Evolutionary conservation across 2,113 vertebrate species (phyloP).

Genomic region (Acrocephalus kingi): DNA sequence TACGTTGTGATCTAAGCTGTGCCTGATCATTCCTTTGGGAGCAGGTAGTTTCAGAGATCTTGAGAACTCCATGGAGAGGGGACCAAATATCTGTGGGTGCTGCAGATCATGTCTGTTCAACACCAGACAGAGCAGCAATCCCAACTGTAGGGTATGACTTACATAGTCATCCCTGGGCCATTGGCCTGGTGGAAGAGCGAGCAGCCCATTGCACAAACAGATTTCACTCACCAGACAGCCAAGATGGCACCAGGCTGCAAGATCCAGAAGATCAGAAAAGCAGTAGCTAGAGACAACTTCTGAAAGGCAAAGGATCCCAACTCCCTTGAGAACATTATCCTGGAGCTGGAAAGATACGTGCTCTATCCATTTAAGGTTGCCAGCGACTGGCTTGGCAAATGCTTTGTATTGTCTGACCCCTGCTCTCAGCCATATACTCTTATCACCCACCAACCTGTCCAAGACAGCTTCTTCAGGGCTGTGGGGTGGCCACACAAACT

Average conservation of each 20-base stretch:
- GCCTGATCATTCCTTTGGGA: not conserved
- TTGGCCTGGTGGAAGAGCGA: not conserved
- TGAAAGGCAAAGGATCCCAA: not conserved
- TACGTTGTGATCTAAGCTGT: not conserved
- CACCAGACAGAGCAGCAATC: accelerated
- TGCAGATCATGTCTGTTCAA: not conserved
- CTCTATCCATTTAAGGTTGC: not conserved
- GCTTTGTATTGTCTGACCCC: not conserved
- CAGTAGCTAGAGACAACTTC: not conserved
- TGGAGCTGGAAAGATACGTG: not conserved
- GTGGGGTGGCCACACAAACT: not conserved
- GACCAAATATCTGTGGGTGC: not conserved
- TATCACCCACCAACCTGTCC: not conserved
- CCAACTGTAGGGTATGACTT: not conserved
- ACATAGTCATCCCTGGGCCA: not conserved
- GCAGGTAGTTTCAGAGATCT: not conserved
- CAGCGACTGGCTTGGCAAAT: not conserved
- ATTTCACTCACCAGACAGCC: not conserved
- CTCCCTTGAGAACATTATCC: not conserved
- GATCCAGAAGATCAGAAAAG: not conserved
- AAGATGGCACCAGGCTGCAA: not conserved
- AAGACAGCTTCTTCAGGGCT: not conserved
- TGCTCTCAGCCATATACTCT: not conserved
- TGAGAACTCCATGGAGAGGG: not conserved
- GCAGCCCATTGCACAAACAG: not conserved